Conservation (phyloP, 2,113 vertebrate species). For the Opisthocomus hoazin region DNA sequence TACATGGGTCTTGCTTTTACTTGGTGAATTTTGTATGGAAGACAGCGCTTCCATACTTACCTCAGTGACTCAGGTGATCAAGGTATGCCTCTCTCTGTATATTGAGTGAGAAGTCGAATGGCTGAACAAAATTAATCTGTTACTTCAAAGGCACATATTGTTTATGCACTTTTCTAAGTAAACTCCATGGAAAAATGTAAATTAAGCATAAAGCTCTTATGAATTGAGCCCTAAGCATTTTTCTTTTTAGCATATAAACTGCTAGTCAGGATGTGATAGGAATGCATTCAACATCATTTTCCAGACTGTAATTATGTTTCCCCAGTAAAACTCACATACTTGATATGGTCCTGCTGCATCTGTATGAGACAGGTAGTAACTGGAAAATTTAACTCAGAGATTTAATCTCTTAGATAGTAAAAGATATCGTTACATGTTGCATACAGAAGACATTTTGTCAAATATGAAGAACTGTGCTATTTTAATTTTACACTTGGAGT, state of each 20-base stretch:
- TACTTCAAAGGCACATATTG: conserved; percentile 56
- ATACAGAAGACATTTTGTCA: conserved; percentile 24
- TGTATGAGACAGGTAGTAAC: conserved; percentile 63
- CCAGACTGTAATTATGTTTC: conserved; percentile 65
- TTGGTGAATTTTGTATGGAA: not conserved
- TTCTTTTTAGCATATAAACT: conserved; percentile 69
- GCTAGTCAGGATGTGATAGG: conserved; percentile 62
- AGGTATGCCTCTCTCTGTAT: not conserved
- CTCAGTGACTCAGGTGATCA: conserved; percentile 14
- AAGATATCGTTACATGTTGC: conserved; percentile 22
- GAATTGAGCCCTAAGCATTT: conserved; percentile 62
- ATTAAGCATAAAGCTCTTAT: conserved; percentile 66
- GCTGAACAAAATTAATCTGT: conserved; percentile 46
- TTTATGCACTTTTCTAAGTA: conserved; percentile 61
- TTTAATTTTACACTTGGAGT: conserved; percentile 48
- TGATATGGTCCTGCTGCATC: conserved; percentile 59
- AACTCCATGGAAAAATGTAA: conserved; percentile 64
- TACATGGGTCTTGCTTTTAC: not conserved
- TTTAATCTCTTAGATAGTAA: conserved; percentile 58
- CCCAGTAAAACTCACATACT: conserved; percentile 55
- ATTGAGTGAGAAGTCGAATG: conserved; percentile 35
- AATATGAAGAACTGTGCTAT: conserved; percentile 20
- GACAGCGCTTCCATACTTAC: not conserved
- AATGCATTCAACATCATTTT: conserved; percentile 56
- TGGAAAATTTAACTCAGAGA: conserved; percentile 59